A percentile compares a stretch with the other conserved stretches of the same genome.
Conservation (phyloP, 2,888 invertebrate species). For the Sphaerophoria rueppellii region DNA sequence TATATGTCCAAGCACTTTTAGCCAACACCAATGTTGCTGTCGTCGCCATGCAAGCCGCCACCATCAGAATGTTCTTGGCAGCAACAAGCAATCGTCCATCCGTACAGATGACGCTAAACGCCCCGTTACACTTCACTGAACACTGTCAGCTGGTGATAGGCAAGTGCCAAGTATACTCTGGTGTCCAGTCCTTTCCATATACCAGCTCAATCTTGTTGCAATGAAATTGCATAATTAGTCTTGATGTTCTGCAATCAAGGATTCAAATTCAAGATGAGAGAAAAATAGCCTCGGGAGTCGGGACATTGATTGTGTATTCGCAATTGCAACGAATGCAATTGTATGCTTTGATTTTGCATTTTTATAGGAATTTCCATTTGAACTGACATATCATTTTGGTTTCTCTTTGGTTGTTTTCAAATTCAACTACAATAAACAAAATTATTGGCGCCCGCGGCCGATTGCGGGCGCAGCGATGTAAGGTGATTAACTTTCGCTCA, state of each 20-base stretch:
- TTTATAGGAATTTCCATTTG: constrained; percentile 35
- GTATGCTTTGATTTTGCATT: neutral
- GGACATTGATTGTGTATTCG: constrained; percentile 34
- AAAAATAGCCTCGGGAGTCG: constrained; percentile 53
- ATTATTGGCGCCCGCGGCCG: constrained; percentile 17
- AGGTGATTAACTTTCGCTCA: constrained; percentile 48
- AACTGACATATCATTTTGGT: constrained; percentile 42
- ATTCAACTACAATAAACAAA: neutral
- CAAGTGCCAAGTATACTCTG: constrained; percentile 37
- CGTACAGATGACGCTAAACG: constrained; percentile 50
- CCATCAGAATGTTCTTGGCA: neutral
- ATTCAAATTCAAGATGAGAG: constrained; percentile 55
- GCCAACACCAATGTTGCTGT: constrained; percentile 10
- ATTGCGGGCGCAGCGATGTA: neutral
- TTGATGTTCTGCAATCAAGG: constrained; percentile 67
- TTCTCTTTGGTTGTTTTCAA: neutral
- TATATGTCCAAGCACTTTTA: constrained; percentile 6
- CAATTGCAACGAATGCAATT: constrained; percentile 49
- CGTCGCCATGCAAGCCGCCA: too few species aligned
- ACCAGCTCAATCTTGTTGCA: neutral
- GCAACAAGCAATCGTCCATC: neutral
- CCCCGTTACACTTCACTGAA: constrained; percentile 62
- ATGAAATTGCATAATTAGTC: constrained; percentile 65
- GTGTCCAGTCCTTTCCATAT: neutral
- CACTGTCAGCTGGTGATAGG: constrained; percentile 55